phyloP scores from a whole-genome alignment of 2,888 invertebrate species.

The Diplazon laetatorius region DNA sequence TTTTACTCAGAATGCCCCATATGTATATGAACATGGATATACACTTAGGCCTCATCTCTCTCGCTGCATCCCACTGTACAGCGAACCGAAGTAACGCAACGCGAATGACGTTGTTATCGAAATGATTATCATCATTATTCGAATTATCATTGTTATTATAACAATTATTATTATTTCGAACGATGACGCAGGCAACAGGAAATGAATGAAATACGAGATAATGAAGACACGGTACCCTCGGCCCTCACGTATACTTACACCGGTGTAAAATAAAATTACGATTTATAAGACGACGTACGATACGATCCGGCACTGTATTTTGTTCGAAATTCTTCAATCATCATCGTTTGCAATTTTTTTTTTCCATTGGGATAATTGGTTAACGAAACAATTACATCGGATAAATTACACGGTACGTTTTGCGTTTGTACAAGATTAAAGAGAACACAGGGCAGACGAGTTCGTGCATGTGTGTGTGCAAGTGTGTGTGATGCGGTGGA shows the following conservation, averaged over 20 bases:
- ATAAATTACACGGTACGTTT: slow-evolving; percentile 37
- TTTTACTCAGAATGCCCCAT: too few species aligned
- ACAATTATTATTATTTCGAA: not conserved
- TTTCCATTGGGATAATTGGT: slow-evolving; percentile 19
- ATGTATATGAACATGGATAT: too few species aligned
- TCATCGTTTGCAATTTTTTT: slow-evolving; percentile 35
- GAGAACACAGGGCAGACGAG: slow-evolving; percentile 1
- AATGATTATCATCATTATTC: slow-evolving; percentile 8
- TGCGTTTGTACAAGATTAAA: slow-evolving; percentile 4
- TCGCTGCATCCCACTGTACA: slow-evolving; percentile 16
- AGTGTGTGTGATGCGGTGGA: not conserved
- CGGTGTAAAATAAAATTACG: slow-evolving; percentile 16
- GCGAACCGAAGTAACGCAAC: slow-evolving; percentile 20
- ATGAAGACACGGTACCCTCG: slow-evolving; percentile 45
- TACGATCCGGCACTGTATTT: not conserved
- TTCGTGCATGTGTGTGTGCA: not conserved
- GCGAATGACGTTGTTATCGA: slow-evolving; percentile 18
- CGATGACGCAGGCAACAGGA: slow-evolving; percentile 2
- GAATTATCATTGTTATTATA: slow-evolving; percentile 27
- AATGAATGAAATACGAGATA: slow-evolving; percentile 45
- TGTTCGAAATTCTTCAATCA: not conserved
- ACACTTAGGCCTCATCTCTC: not conserved
- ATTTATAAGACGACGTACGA: slow-evolving; percentile 24
- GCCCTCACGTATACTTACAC: not conserved
- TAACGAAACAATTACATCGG: slow-evolving; percentile 36